Percentiles rank a stretch among this genome's conserved stretches.
Evolutionary conservation across 1,140 invertebrate species (phyloP).

Genomic region (Vollenhovia emeryi): DNA sequence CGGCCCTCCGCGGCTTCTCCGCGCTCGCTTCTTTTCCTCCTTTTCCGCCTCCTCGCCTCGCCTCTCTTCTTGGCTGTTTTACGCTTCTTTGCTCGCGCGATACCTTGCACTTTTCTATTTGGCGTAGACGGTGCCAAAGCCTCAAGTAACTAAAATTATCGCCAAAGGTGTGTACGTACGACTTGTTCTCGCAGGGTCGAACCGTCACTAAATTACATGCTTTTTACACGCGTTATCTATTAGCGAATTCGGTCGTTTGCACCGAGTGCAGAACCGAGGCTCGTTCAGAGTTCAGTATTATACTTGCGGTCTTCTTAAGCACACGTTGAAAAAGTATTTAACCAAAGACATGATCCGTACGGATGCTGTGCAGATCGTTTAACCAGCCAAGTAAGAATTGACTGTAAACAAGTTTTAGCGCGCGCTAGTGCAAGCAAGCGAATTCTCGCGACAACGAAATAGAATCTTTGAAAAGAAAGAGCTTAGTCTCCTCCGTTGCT

Average conservation of each 20-base stretch:
- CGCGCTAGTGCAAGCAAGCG: no score
- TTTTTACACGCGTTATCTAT: background rate
- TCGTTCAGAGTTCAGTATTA: no score
- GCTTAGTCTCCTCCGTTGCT: background rate
- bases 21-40: slow-evolving; percentile 65
- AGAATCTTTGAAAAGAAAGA: background rate
- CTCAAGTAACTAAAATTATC: slow-evolving; percentile 83
- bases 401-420: no score
- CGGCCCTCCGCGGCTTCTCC: slow-evolving; percentile 56
- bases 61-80: slow-evolving; percentile 48
- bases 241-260: no score
- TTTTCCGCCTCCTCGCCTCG: slow-evolving; percentile 56
- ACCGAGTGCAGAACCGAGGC: no score
- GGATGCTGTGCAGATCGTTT: no score
- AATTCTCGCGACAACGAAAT: background rate
- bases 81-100: slow-evolving; percentile 66
- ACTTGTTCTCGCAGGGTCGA: slow-evolving; percentile 31
- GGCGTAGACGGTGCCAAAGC: slow-evolving; percentile 83
- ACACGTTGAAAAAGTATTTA: no score
- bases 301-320: no score
- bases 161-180: slow-evolving; percentile 75
- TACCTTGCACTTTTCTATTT: slow-evolving; percentile 69
- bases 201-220: background rate
- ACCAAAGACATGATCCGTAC: no score
- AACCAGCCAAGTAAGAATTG: no score